Evolutionary conservation across 2,113 vertebrate genomes (phyloP).

Genomic region (Potamarius usumacintae): DNA sequence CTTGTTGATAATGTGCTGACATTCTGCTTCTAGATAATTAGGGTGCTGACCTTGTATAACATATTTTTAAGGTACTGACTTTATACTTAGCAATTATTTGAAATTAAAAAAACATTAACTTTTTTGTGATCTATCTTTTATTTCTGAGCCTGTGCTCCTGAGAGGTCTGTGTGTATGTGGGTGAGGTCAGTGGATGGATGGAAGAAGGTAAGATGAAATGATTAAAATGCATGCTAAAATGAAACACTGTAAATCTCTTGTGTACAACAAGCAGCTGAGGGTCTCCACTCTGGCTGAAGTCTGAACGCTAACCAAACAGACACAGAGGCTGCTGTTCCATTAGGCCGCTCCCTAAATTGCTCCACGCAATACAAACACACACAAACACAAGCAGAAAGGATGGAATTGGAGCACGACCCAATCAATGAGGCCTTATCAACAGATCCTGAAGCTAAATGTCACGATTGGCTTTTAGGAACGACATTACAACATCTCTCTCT

Average conservation of each 20-base stretch:
- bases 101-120: no score
- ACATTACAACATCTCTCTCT: not conserved
- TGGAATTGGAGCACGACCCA: not conserved
- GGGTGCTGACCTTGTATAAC: not conserved
- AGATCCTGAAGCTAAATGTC: slow-evolving; percentile 60
- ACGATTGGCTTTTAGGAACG: slow-evolving; percentile 29
- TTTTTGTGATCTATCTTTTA: not conserved
- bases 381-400: slow-evolving; percentile 3
- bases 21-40: not conserved
- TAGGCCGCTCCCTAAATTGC: slow-evolving; percentile 38
- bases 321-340: slow-evolving; percentile 24
- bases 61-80: not conserved
- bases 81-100: no score
- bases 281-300: not conserved
- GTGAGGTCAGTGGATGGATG: not conserved
- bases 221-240: not conserved
- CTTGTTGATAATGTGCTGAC: no score
- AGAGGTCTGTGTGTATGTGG: not conserved
- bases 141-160: not conserved
- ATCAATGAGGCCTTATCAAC: slow-evolving; percentile 64
- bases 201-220: not conserved
- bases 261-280: not conserved
- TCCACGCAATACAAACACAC: not conserved
- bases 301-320: not conserved
- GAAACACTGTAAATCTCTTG: not conserved